A percentile compares a stretch with the other conserved stretches of the same genome.
phyloP scores from a whole-genome alignment of 2,113 vertebrate genomes.

The Galemys pyrenaicus region DNA sequence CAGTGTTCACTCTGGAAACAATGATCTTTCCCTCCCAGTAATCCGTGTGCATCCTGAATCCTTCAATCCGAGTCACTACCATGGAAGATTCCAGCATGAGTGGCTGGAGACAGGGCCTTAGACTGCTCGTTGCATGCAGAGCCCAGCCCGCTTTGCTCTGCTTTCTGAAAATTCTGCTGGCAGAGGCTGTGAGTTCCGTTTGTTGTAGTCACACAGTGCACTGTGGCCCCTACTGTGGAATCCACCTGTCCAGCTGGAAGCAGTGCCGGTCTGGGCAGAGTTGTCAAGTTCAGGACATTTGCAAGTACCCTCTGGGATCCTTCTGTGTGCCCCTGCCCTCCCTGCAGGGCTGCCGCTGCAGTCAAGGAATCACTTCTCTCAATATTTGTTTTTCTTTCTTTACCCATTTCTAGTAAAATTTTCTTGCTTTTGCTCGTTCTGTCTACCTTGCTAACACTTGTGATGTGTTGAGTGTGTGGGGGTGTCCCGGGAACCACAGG shows the following conservation, averaged over 20 bases:
- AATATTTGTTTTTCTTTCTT: not conserved
- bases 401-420: not conserved
- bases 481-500: not conserved
- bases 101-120: not conserved
- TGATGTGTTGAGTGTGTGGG: not conserved
- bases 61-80: not conserved
- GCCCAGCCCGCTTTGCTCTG: not conserved
- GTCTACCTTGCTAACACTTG: not conserved
- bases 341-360: too few relatives aligned
- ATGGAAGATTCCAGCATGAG: not conserved
- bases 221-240: fast-evolving
- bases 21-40: not conserved
- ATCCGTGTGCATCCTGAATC: not conserved
- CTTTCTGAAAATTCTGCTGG: not conserved
- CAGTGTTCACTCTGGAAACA: constrained; percentile 56
- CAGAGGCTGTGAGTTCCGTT: not conserved
- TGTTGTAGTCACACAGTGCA: not conserved
- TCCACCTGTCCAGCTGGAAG: not conserved
- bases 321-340: not conserved
- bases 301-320: not conserved
- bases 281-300: not conserved
- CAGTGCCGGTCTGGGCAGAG: not conserved
- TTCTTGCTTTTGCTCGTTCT: not conserved
- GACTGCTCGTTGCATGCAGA: not conserved
- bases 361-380: not conserved